Evolutionary conservation across 2,797 vertebrate genomes (phyloP).

Genomic region (Halcyon smyrnensis): DNA sequence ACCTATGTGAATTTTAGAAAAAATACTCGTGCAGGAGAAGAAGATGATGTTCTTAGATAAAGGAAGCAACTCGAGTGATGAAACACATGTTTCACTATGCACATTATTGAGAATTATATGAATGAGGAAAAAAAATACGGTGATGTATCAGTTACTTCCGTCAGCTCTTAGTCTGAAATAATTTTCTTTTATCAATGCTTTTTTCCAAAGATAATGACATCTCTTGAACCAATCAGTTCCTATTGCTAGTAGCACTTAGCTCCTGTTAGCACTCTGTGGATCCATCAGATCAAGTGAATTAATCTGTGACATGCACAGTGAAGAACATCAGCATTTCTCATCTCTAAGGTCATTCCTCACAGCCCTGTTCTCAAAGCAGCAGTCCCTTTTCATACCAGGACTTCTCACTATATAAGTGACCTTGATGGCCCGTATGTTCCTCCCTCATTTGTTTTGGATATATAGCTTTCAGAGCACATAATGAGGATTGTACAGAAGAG

Average conservation of each 20-base stretch:
- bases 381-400: slow-evolving; percentile 4
- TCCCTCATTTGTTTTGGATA: neutral
- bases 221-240: slow-evolving; percentile 52
- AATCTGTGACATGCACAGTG: slow-evolving; percentile 1
- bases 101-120: neutral
- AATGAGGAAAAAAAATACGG: neutral
- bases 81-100: neutral
- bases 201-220: slow-evolving; percentile 50
- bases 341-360: neutral
- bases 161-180: slow-evolving; percentile 17
- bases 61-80: neutral
- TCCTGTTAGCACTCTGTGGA: slow-evolving; percentile 42
- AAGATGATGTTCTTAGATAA: neutral
- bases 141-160: neutral
- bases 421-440: neutral
- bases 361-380: neutral
- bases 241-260: slow-evolving; percentile 45
- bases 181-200: slow-evolving; percentile 21
- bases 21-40: neutral
- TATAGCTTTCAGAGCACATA: neutral
- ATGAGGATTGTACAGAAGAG: neutral
- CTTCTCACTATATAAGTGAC: neutral
- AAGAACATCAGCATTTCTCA: slow-evolving; percentile 39
- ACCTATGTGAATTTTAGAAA: neutral
- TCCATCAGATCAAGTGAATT: slow-evolving; percentile 40